A percentile compares a stretch with the other conserved stretches of the same genome.
phyloP scores from a whole-genome alignment of 2,797 vertebrate species.

The Denticeps clupeoides region DNA sequence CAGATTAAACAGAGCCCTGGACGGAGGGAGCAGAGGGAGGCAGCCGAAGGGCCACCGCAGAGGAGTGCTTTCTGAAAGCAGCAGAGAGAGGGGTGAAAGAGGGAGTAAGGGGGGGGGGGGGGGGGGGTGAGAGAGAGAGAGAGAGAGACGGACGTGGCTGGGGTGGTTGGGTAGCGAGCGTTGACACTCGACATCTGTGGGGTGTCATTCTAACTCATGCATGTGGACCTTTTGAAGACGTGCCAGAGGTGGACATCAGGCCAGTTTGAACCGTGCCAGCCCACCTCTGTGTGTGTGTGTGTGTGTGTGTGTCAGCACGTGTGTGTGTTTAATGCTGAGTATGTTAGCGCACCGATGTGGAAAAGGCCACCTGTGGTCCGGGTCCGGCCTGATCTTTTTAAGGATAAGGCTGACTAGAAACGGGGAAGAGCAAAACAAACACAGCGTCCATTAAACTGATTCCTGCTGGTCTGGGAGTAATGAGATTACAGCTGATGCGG shows the following conservation, averaged over 20 bases:
- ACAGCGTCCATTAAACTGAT: too few species aligned
- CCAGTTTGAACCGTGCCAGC: slow-evolving; percentile 17
- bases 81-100: background rate
- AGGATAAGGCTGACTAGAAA: background rate
- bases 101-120: background rate
- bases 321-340: background rate
- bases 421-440: too few species aligned
- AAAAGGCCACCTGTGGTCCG: background rate
- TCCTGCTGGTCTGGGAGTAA: too few species aligned
- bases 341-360: background rate
- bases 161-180: slow-evolving; percentile 17
- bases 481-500: too few species aligned
- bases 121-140: background rate
- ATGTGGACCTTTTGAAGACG: slow-evolving; percentile 25
- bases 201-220: slow-evolving; percentile 21
- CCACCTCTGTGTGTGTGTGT: background rate
- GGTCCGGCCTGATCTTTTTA: background rate
- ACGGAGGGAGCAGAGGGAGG: slow-evolving; percentile 5
- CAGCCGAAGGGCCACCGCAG: background rate
- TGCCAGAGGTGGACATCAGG: slow-evolving; percentile 26
- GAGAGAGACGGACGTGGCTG: slow-evolving; percentile 6
- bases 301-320: background rate
- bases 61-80: background rate
- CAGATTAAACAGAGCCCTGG: slow-evolving; percentile 25
- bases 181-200: slow-evolving; percentile 29